These are phyloP conservation scores for Bubo blakistoni DNA, from an alignment of 2,113 vertebrate genomes.

Conservation along the genomic window DNA sequence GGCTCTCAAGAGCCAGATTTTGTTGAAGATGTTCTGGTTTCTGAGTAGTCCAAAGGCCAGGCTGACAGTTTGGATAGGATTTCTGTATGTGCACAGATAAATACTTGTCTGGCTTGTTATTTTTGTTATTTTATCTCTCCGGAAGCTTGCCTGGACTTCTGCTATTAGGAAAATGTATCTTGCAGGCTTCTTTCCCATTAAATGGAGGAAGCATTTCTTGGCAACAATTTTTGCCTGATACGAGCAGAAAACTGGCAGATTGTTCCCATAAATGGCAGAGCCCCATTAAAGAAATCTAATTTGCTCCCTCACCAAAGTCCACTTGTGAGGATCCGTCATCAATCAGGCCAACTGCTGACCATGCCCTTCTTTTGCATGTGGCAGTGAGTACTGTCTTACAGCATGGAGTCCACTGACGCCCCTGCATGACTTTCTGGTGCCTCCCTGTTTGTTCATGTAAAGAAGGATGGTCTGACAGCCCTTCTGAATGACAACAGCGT, in stretches of 20 bases:
- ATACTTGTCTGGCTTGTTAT: neutral
- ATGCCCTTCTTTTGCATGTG: neutral
- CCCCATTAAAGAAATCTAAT: neutral
- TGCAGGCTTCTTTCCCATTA: neutral
- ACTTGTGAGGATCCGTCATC: neutral
- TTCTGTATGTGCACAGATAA: neutral
- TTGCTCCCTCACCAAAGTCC: neutral
- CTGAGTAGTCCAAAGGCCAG: neutral
- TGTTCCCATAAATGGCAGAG: constrained; percentile 1
- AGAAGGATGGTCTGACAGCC: neutral
- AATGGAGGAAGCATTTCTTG: neutral
- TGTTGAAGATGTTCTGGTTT: neutral
- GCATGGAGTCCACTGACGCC: neutral
- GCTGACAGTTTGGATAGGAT: neutral
- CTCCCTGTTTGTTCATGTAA: neutral
- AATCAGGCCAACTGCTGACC: neutral
- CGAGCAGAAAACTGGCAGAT: neutral
- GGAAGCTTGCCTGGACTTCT: neutral
- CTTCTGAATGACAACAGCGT: neutral
- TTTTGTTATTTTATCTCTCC: neutral
- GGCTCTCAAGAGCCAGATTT: neutral
- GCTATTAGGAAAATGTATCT: neutral
- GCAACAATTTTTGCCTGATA: neutral
- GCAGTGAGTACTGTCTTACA: neutral
- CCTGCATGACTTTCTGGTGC: neutral